These are phyloP conservation scores for Benitochromis conjunctus DNA, from an alignment of 2,113 vertebrate species.

Conservation along the genomic window DNA sequence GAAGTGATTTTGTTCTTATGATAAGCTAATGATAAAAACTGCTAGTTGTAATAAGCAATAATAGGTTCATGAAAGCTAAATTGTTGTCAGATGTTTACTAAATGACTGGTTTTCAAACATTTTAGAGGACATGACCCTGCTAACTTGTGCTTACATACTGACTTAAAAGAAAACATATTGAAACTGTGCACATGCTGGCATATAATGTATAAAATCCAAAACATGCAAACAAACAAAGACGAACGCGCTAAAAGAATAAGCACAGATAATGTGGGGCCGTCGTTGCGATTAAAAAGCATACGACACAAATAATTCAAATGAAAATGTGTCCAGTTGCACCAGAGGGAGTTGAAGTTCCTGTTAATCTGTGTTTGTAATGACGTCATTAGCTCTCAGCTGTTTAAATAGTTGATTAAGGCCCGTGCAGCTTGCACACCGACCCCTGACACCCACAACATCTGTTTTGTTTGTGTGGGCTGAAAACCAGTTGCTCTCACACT, in stretches of 20 bases:
- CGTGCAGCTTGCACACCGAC: slow-evolving; percentile 39
- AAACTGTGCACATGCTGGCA: fast-evolving
- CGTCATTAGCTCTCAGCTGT: slow-evolving; percentile 37
- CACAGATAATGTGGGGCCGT: background rate
- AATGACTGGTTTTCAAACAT: background rate
- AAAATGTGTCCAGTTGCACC: slow-evolving; percentile 5
- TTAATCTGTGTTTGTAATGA: slow-evolving; percentile 40
- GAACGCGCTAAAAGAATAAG: fast-evolving
- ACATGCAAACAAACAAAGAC: background rate
- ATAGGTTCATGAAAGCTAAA: background rate
- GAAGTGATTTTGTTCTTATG: no score
- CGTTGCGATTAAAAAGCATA: background rate
- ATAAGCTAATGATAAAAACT: no score
- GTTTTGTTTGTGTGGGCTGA: slow-evolving; percentile 54
- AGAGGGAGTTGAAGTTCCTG: slow-evolving; percentile 21
- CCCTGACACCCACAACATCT: slow-evolving; percentile 58
- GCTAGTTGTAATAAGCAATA: background rate
- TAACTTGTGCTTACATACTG: background rate
- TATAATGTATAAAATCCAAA: background rate
- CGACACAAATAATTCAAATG: background rate
- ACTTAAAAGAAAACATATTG: background rate
- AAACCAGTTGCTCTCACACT: slow-evolving; percentile 37
- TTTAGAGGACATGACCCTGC: background rate
- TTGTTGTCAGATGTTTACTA: background rate
- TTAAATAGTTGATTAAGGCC: slow-evolving; percentile 53